Evolutionary conservation across 2,888 invertebrate species (phyloP).

Genomic region (Notodonta dromedarius): DNA sequence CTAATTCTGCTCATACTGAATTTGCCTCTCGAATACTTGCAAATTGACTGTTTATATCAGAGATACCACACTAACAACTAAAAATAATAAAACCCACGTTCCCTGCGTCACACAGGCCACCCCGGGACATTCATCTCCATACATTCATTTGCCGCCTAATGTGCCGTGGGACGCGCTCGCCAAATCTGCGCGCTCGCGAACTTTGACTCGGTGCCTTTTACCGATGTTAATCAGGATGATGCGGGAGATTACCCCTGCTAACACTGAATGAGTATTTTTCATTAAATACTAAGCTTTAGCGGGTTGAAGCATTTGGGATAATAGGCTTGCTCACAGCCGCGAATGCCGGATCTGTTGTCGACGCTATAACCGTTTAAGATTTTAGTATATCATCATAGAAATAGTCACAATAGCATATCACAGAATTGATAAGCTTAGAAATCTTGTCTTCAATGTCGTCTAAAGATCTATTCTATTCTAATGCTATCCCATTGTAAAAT

Average conservation of each 20-base stretch:
- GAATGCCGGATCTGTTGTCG: neutral
- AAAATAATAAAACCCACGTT: no score
- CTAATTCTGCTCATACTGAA: no score
- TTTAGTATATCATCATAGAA: no score
- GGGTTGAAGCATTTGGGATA: neutral
- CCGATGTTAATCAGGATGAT: slow-evolving; percentile 39
- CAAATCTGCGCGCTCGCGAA: slow-evolving; percentile 29
- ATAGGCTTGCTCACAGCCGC: neutral
- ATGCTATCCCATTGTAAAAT: no score
- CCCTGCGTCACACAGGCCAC: neutral
- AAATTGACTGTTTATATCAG: no score
- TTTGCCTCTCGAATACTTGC: no score
- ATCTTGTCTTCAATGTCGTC: no score
- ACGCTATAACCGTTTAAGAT: no score
- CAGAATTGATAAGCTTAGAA: no score
- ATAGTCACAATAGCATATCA: no score
- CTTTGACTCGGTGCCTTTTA: slow-evolving; percentile 27
- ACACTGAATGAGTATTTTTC: slow-evolving; percentile 35
- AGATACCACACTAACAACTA: no score
- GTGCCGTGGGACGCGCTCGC: slow-evolving; percentile 31
- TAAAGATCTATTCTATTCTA: no score
- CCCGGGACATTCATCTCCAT: slow-evolving; percentile 26
- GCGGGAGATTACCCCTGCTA: slow-evolving; percentile 35
- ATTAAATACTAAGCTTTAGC: slow-evolving; percentile 7
- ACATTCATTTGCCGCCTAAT: slow-evolving; percentile 50